Conservation (phyloP, 1,140 invertebrate genomes). For the Heliconius congener region DNA sequence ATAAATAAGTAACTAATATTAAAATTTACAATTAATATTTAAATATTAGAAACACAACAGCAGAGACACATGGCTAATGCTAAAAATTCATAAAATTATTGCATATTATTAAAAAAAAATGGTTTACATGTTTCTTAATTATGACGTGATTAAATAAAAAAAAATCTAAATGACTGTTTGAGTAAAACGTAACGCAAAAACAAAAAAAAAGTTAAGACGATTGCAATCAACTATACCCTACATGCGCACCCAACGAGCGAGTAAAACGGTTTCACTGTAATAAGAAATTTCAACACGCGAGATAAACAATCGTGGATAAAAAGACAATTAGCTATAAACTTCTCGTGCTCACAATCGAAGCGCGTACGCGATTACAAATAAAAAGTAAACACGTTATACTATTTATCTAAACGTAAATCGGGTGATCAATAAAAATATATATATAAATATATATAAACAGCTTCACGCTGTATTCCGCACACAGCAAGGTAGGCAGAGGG, state of each 20-base stretch:
- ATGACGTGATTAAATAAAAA: not conserved
- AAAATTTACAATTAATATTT: not conserved
- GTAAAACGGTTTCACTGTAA: constrained; percentile 42
- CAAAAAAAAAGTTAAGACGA: constrained; percentile 23
- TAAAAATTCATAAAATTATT: too few species aligned
- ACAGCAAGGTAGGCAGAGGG: too few species aligned
- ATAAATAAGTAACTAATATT: too few species aligned
- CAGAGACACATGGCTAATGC: not conserved
- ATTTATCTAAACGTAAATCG: not conserved
- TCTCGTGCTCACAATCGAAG: constrained; percentile 37
- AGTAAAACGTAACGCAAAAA: constrained; percentile 5
- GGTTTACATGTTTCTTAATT: not conserved
- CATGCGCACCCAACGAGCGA: constrained; percentile 42
- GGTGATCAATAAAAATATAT: not conserved
- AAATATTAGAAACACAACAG: not conserved
- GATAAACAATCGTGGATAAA: constrained; percentile 42
- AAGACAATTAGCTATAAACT: constrained; percentile 39
- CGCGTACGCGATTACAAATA: constrained; percentile 30
- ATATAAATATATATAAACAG: too few species aligned
- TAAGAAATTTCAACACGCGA: constrained; percentile 45
- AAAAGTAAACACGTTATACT: constrained; percentile 11
- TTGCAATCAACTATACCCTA: constrained; percentile 43
- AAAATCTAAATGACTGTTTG: not conserved
- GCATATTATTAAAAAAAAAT: too few species aligned
- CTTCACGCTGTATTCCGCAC: too few species aligned